These are phyloP conservation scores for Bothrops jararaca DNA, from an alignment of 2,113 vertebrate genomes.

Conservation along the genomic window DNA sequence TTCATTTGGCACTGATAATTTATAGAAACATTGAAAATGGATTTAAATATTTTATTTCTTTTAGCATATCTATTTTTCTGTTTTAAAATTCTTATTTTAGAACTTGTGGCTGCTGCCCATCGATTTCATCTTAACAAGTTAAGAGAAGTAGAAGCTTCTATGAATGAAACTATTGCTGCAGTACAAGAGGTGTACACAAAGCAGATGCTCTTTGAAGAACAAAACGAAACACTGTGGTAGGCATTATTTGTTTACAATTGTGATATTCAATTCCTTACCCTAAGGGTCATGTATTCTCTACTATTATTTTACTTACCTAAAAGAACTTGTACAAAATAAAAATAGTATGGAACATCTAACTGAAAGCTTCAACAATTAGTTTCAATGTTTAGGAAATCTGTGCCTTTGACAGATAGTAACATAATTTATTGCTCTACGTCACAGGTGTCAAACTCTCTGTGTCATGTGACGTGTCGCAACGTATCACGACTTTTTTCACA, in stretches of 20 bases:
- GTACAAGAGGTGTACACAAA: slow-evolving; percentile 42
- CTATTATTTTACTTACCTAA: neutral
- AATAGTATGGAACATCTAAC: neutral
- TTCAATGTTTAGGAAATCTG: neutral
- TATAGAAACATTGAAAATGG: neutral
- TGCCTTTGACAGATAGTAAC: neutral
- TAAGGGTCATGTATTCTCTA: neutral
- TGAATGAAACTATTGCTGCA: slow-evolving; percentile 37
- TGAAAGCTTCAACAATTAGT: neutral
- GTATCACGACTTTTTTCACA: too few relatives aligned
- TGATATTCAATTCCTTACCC: neutral
- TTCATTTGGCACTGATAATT: neutral
- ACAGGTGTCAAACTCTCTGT: too few relatives aligned
- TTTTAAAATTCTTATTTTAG: slow-evolving; percentile 38
- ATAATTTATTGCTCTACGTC: neutral
- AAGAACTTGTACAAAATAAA: neutral
- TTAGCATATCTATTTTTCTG: neutral
- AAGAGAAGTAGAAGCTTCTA: slow-evolving; percentile 57
- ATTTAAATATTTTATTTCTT: neutral
- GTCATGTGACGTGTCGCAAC: too few relatives aligned
- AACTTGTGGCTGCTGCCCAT: slow-evolving; percentile 66
- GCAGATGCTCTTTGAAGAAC: slow-evolving; percentile 49
- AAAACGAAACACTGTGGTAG: slow-evolving; percentile 63
- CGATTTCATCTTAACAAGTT: slow-evolving; percentile 59
- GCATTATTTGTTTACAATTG: neutral